phyloP scores from a whole-genome alignment of 1,140 invertebrate species.

The Drosophila sucinea region DNA sequence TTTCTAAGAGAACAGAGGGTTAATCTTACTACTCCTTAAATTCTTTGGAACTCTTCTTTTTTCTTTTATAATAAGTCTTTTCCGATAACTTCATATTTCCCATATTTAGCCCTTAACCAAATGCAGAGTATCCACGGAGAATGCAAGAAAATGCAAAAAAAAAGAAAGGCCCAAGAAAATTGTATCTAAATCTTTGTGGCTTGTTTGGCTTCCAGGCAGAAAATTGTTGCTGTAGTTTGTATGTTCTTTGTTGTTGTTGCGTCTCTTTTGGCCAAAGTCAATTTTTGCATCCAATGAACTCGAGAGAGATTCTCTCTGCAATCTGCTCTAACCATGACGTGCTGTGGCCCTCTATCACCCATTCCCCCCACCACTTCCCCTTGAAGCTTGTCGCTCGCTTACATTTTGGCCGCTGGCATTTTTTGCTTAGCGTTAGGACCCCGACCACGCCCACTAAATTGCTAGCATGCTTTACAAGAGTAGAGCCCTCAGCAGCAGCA shows the following conservation, averaged over 20 bases:
- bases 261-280: conserved; percentile 63
- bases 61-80: too few relatives aligned
- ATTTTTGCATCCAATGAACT: conserved; percentile 79
- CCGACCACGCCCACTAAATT: conserved; percentile 71
- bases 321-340: conserved; percentile 8
- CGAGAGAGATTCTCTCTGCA: conserved; percentile 55
- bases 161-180: conserved; percentile 51
- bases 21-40: too few relatives aligned
- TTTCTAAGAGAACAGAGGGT: too few relatives aligned
- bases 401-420: conserved; percentile 44
- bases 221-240: conserved; percentile 18
- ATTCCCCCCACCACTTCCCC: not conserved
- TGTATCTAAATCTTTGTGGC: conserved; percentile 73
- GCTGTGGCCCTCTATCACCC: not conserved
- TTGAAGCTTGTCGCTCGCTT: conserved; percentile 7
- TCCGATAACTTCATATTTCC: too few relatives aligned
- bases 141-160: not conserved
- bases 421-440: conserved; percentile 56
- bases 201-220: conserved; percentile 67
- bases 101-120: not conserved
- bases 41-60: too few relatives aligned
- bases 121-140: not conserved
- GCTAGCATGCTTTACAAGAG: conserved; percentile 58
- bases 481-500: conserved; percentile 18
- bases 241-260: conserved; percentile 30